Percentiles rank a stretch among this genome's conserved stretches.
These are phyloP conservation scores for zebrafish (Danio rerio) DNA, from an alignment of 2,113 vertebrate genomes.

Conservation along the genomic window DNA sequence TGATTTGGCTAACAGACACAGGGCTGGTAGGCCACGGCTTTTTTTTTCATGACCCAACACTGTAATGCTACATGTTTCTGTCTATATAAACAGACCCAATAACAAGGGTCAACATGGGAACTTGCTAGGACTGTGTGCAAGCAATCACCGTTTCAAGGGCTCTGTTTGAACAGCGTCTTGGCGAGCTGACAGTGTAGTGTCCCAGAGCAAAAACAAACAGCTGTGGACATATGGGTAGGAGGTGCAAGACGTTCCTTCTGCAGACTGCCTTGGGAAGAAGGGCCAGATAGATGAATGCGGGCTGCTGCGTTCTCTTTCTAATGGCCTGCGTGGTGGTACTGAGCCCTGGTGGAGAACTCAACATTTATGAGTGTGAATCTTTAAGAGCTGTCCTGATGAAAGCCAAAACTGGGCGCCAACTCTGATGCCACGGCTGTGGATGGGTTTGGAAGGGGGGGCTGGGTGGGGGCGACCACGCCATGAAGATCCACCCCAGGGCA, in stretches of 20 bases:
- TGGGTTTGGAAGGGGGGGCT: conserved; percentile 23
- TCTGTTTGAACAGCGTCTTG: conserved; percentile 64
- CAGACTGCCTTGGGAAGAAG: conserved; percentile 36
- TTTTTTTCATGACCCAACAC: conserved; percentile 17
- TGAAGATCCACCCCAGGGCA: conserved; percentile 76
- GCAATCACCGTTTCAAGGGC: conserved; percentile 54
- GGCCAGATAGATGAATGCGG: conserved; percentile 44
- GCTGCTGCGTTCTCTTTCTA: conserved; percentile 29
- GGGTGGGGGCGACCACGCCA: conserved; percentile 45
- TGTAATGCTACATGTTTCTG: conserved; percentile 14
- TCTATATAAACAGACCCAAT: conserved; percentile 45
- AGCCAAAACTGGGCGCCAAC: conserved; percentile 52
- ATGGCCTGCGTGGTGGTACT: conserved; percentile 38
- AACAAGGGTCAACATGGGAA: conserved; percentile 64
- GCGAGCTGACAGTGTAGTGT: conserved; percentile 68
- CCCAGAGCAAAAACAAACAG: conserved; percentile 71
- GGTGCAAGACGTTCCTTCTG: conserved; percentile 45
- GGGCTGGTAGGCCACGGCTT: not conserved
- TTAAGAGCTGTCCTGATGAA: conserved; percentile 67
- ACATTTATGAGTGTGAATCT: conserved; percentile 69
- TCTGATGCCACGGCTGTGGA: conserved; percentile 59
- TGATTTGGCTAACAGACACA: conserved; percentile 40
- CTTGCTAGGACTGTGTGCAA: conserved; percentile 53
- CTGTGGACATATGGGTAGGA: conserved; percentile 72
- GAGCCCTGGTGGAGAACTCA: conserved; percentile 39